Evolutionary conservation across 1,140 invertebrate genomes (phyloP).

Genomic region (Drosophila nigrodunni): DNA sequence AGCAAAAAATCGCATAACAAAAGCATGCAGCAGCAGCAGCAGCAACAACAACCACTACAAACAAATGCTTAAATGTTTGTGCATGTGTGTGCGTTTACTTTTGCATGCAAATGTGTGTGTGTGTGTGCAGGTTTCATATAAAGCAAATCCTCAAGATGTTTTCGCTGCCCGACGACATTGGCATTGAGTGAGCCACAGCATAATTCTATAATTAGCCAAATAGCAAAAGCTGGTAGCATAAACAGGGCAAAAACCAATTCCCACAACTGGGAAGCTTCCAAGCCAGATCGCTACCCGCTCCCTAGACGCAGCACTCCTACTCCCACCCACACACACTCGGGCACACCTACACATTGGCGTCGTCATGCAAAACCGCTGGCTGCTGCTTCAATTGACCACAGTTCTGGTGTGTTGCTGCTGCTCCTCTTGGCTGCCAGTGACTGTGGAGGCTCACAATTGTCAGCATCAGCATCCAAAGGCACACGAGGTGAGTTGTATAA

Average conservation of each 20-base stretch:
- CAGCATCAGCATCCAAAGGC: slow-evolving; percentile 82
- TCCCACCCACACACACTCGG: too few relatives aligned
- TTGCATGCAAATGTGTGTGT: slow-evolving; percentile 6
- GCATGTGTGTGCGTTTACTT: slow-evolving; percentile 17
- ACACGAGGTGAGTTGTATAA: slow-evolving; percentile 71
- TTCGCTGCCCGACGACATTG: background rate
- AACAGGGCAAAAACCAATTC: background rate
- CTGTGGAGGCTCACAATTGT: slow-evolving; percentile 69
- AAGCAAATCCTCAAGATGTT: slow-evolving; percentile 32
- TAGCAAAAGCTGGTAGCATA: background rate
- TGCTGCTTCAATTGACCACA: slow-evolving; percentile 28
- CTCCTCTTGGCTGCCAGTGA: slow-evolving; percentile 36
- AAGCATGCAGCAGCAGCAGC: slow-evolving; percentile 32
- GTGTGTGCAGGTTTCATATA: slow-evolving; percentile 16
- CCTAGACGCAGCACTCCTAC: too few relatives aligned
- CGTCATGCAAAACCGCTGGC: slow-evolving; percentile 25
- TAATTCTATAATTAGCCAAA: slow-evolving; percentile 45
- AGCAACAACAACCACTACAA: slow-evolving; percentile 25
- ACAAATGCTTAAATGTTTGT: slow-evolving; percentile 46
- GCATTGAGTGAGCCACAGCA: slow-evolving; percentile 16
- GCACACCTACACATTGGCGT: background rate
- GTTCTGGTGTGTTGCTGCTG: slow-evolving; percentile 24
- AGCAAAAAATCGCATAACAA: slow-evolving; percentile 48
- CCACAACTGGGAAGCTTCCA: background rate
- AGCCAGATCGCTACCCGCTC: background rate